Evolutionary conservation across 2,888 invertebrate species (phyloP).

Genomic region (Colostygia pectinataria): DNA sequence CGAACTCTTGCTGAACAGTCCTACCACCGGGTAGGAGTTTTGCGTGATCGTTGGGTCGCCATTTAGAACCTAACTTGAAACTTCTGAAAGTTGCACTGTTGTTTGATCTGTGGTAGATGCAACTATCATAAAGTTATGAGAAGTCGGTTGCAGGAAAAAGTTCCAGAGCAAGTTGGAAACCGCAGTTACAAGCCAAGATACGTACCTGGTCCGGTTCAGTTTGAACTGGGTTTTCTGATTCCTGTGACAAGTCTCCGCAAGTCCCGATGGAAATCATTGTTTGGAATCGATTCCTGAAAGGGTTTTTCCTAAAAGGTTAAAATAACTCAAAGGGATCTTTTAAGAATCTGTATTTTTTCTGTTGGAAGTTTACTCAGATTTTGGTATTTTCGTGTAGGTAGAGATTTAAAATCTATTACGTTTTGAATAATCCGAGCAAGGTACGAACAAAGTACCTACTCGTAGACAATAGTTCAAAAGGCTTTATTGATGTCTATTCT

Average conservation of each 20-base stretch:
- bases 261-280: constrained; percentile 9
- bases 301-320: constrained; percentile 10
- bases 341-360: constrained; percentile 4
- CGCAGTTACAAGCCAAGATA: background rate
- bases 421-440: no score
- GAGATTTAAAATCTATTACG: no score
- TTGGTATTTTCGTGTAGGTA: background rate
- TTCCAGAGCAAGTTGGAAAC: constrained; percentile 9
- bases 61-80: no score
- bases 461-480: no score
- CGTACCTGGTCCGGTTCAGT: background rate
- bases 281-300: constrained; percentile 7
- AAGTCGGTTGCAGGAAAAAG: constrained; percentile 21
- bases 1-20: no score
- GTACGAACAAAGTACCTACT: no score
- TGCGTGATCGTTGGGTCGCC: no score
- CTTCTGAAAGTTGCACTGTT: background rate
- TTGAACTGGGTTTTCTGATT: constrained; percentile 2
- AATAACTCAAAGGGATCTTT: constrained; percentile 8
- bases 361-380: background rate
- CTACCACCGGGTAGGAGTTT: no score
- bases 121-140: constrained; percentile 16
- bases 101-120: constrained; percentile 1
- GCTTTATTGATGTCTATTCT: no score
- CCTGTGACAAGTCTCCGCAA: background rate